Percentiles rank a stretch among this genome's conserved stretches.
Conservation (phyloP, 2,797 vertebrate genomes). For the Phalanger gymnotis region DNA sequence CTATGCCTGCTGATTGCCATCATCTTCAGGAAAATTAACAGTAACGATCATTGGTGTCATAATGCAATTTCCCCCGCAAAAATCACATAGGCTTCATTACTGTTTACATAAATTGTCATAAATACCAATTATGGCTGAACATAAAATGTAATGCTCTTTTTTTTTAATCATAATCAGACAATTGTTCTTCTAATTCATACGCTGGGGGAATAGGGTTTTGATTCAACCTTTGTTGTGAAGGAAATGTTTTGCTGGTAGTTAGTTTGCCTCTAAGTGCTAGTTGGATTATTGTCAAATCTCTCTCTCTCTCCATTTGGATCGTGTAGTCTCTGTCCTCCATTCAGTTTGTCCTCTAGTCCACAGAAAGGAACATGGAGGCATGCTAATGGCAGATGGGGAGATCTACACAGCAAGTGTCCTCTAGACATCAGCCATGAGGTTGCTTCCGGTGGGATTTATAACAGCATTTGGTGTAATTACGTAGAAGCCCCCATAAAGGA, state of each 20-base stretch:
- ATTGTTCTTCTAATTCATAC: constrained; percentile 88
- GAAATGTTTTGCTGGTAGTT: constrained; percentile 82
- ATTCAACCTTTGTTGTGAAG: constrained; percentile 86
- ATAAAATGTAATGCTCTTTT: constrained; percentile 89
- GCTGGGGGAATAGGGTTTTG: constrained; percentile 84
- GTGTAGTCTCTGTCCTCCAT: constrained; percentile 75
- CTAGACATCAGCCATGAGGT: constrained; percentile 74
- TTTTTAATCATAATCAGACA: constrained; percentile 87
- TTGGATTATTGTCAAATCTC: constrained; percentile 84
- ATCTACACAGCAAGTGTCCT: constrained; percentile 75
- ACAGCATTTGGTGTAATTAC: constrained; percentile 84
- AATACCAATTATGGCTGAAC: constrained; percentile 89
- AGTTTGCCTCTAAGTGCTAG: constrained; percentile 79
- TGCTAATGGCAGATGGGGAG: constrained; percentile 76
- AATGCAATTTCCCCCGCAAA: constrained; percentile 88
- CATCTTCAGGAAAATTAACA: constrained; percentile 90
- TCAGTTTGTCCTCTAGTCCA: constrained; percentile 80
- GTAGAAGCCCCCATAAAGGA: constrained; percentile 81
- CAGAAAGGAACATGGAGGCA: constrained; percentile 64
- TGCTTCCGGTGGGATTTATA: constrained; percentile 85
- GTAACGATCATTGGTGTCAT: constrained; percentile 89
- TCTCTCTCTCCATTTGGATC: constrained; percentile 77
- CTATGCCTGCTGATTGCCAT: constrained; percentile 89
- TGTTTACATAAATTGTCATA: constrained; percentile 91
- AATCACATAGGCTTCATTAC: constrained; percentile 89